Percentiles rank a stretch among this genome's conserved stretches.
Evolutionary conservation across 2,888 invertebrate genomes (phyloP).

Genomic region (Sphinx pinastri): DNA sequence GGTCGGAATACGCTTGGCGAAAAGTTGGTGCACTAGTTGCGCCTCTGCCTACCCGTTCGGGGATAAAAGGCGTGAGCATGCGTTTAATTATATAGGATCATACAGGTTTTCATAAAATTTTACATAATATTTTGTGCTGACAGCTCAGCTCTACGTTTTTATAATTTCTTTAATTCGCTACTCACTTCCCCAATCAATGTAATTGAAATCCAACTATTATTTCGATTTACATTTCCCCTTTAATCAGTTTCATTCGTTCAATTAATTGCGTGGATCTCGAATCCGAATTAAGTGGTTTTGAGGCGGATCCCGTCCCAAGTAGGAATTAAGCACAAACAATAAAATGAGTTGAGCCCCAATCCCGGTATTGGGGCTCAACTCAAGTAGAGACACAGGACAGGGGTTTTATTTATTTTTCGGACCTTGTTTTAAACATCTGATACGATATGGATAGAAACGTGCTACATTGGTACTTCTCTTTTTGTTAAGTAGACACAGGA

Average conservation of each 20-base stretch:
- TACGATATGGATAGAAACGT: no score
- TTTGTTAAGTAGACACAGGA: not conserved
- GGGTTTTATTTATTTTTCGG: no score
- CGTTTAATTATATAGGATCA: no score
- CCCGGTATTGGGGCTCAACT: constrained; percentile 42
- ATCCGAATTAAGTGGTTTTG: constrained; percentile 50
- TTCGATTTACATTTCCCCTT: constrained; percentile 39
- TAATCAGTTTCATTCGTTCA: constrained; percentile 46
- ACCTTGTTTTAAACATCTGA: not conserved
- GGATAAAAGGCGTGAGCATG: no score
- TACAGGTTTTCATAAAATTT: no score
- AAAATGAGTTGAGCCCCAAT: constrained; percentile 50
- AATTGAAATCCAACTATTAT: constrained; percentile 5
- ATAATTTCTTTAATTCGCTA: no score
- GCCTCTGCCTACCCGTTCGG: no score
- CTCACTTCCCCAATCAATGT: not conserved
- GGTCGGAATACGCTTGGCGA: no score
- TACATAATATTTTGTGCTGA: no score
- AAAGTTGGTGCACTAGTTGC: no score
- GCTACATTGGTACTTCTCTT: no score
- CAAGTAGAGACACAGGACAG: constrained; percentile 19
- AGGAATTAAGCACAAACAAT: constrained; percentile 58
- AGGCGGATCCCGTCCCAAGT: constrained; percentile 48
- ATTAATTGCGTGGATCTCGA: constrained; percentile 49
- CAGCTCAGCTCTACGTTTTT: no score